Evolutionary conservation across 2,113 vertebrate genomes (phyloP), one percentile per base, ranked within the genome.

Genomic region (Rostratula benghalensis): DNA sequence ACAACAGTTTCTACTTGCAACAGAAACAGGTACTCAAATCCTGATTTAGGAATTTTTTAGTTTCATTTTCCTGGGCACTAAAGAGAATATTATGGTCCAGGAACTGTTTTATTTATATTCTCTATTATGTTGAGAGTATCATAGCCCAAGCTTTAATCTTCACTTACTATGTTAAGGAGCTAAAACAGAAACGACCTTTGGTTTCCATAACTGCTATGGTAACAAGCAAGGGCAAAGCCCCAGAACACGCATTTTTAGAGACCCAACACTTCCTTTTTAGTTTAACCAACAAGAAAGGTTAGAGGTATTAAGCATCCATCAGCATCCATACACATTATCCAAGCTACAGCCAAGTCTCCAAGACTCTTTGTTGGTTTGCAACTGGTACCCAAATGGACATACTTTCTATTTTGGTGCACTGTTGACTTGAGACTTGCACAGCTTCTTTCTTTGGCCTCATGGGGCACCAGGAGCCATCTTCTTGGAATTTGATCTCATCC

Each of bases 401-500:
- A 99, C 99, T 98, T 97, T 99, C 99, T 87, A 98, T 97, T 97
- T 99, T 99, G 82, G 98, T 95, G 87, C 98, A 97, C 8, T 98
- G 98, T n/a, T 98, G 97, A 81, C 98, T 98, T 54, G 98, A 97
- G n/a, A 99, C 97, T 97, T 99, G 99, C 78, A 99, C 95, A 11
- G 98, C 83, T 96, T 99, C 99, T 83, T 99, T 99, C 97, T 99
- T 99, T 92, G 99, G 99, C 97, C 99, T 99, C 99, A 99, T 99
- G 50, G 99, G 99, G 92, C 99, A 99, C 99, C 99, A 99, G 22
- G 99, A 99, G 21, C 99, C 99, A 61, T 99, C 99, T 94, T 99
- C 99, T 91, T 99, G 99, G 96, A 99, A 99, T 97, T 99, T 99
- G 85, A 99, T 99, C 96, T 99, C 99, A 95, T 99, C 99, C 69